Base-by-base conservation (phyloP, 2,113 vertebrate species). In the Thinocorus orbignyianus region DNA sequence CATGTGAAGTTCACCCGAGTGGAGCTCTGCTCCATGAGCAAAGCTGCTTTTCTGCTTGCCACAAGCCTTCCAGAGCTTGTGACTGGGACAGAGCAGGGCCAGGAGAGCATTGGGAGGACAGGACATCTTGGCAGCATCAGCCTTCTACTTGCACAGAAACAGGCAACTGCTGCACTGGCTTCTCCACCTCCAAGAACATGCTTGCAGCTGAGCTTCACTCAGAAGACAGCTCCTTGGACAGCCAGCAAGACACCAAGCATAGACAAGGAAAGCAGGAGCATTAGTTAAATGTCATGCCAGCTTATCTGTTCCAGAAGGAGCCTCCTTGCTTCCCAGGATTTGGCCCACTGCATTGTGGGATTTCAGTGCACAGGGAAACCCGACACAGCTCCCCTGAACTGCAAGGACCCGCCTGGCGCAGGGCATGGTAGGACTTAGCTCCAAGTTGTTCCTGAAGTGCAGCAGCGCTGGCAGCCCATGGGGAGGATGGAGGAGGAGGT, bases 271-370 rank as follows among this genome's bases (percentile, higher is more conserved):
- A 87, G 66, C 23, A 71, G 54, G 18, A 66, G 51, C 62, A 49
- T 65, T n/a, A 80, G 57, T 37, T 54, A 26, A 85, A 82, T 35
- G 64, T 46, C 85, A 90, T 12, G 2, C 42, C 1, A 8, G 54
- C 54, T 90, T 17, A 70, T 19, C 60, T 31, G 20, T 30, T 24
- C 66, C 81, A 96, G 71, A 61, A 78, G 52, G 65, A 89, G 61
- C 26, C 49, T 81, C 54, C 44, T 35, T 7, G 17, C 60, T 80
- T 33, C 71, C 77, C 73, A 77, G 74, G 46, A 15, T 26, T 19
- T 61, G 37, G n/a, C 42, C 18, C 0, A 0, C 41, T 51, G 41
- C 51, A 61, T 8, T 1, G 1, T 0, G 0, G 51, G 37, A 39
- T 57, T 62, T 49, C 58, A 55, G 71, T 1, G 9, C 37, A 4